These are phyloP conservation scores for Drosophila paucipuncta DNA, from an alignment of 2,888 invertebrate genomes.

Conservation along the genomic window DNA sequence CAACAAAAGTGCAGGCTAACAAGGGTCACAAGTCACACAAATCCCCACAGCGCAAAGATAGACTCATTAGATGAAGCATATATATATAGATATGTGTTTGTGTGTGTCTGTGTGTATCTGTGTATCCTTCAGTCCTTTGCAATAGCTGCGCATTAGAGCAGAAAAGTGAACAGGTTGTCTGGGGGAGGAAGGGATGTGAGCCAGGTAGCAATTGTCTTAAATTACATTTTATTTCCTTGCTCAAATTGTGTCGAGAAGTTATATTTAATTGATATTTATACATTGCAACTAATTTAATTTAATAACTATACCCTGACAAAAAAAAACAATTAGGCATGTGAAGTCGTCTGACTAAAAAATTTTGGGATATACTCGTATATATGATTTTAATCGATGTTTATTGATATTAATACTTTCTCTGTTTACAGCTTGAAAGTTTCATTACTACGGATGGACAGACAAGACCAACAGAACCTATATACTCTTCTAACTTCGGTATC, in stretches of 20 bases:
- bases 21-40: slow-evolving; percentile 59
- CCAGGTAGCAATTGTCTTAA: slow-evolving; percentile 30
- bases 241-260: slow-evolving; percentile 28
- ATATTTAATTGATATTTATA: slow-evolving; percentile 27
- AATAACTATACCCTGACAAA: neutral
- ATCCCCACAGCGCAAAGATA: slow-evolving; percentile 29
- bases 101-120: slow-evolving; percentile 21
- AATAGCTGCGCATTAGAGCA: slow-evolving; percentile 22
- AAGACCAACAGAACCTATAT: neutral
- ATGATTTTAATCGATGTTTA: neutral
- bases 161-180: slow-evolving; percentile 16
- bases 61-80: slow-evolving; percentile 59
- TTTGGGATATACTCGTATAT: rapidly evolving
- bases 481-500: neutral
- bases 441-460: rapidly evolving
- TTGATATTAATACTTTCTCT: neutral
- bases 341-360: too few relatives aligned
- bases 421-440: neutral
- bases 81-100: neutral
- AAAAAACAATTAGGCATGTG: neutral
- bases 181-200: neutral
- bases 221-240: slow-evolving; percentile 21
- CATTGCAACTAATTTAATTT: slow-evolving; percentile 20
- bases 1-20: slow-evolving; percentile 59
- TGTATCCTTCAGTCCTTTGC: slow-evolving; percentile 3